Evolutionary conservation across 2,888 invertebrate genomes (phyloP).

Genomic region (Dioctria rufipes): DNA sequence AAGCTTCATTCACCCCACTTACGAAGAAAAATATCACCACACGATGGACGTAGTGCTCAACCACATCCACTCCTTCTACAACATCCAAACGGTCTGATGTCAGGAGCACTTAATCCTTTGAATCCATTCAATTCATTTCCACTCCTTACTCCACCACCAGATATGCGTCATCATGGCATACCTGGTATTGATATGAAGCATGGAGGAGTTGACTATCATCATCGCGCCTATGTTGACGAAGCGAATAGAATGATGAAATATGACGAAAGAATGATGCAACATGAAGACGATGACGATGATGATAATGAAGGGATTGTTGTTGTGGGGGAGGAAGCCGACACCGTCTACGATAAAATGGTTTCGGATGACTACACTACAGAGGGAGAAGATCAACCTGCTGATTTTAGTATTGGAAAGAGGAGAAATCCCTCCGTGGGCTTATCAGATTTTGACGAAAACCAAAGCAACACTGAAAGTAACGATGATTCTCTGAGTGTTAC

Average conservation of each 20-base stretch:
- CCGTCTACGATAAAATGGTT: slow-evolving; percentile 69
- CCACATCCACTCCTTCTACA: slow-evolving; percentile 86
- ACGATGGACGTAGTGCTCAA: slow-evolving; percentile 92
- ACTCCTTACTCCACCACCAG: slow-evolving; percentile 77
- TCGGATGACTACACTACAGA: slow-evolving; percentile 67
- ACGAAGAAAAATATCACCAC: slow-evolving; percentile 93
- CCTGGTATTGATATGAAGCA: slow-evolving; percentile 78
- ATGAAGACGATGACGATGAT: slow-evolving; percentile 67
- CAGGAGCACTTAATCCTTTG: slow-evolving; percentile 80
- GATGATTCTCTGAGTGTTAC: slow-evolving; percentile 76
- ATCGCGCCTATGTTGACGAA: slow-evolving; percentile 72
- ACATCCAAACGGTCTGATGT: slow-evolving; percentile 73
- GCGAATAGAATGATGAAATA: slow-evolving; percentile 72
- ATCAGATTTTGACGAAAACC: slow-evolving; percentile 71
- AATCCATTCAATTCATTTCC: slow-evolving; percentile 86
- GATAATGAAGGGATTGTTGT: slow-evolving; percentile 81
- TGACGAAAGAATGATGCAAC: slow-evolving; percentile 72
- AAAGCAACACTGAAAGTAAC: slow-evolving; percentile 77
- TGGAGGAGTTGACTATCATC: slow-evolving; percentile 74
- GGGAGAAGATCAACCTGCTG: slow-evolving; percentile 74
- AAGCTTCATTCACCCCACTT: slow-evolving; percentile 97
- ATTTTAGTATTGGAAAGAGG: slow-evolving; percentile 77
- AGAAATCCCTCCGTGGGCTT: slow-evolving; percentile 63
- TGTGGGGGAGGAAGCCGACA: slow-evolving; percentile 85
- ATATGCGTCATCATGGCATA: slow-evolving; percentile 68